phyloP scores from a whole-genome alignment of 92 coral and sea anemone genomes.

The Palythoa grandis region DNA sequence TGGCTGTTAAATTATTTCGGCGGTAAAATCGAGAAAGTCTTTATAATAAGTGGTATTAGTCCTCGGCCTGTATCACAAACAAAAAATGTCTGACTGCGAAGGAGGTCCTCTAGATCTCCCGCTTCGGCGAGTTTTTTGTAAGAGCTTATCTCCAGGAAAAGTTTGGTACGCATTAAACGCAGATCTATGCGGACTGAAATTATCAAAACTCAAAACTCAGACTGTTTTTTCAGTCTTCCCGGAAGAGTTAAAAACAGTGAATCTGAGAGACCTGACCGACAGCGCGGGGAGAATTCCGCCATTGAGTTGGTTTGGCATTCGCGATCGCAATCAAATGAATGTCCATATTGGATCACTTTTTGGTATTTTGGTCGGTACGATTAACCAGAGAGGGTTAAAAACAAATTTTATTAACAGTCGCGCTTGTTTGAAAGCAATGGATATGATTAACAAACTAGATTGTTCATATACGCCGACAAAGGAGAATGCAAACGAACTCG shows the following conservation, averaged over 20 bases:
- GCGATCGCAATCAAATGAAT: slow-evolving; percentile 3
- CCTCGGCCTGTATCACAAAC: slow-evolving; percentile 23
- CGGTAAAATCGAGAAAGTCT: slow-evolving; percentile 22
- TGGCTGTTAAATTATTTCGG: slow-evolving; percentile 27
- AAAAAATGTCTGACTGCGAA: slow-evolving; percentile 19
- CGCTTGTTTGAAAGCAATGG: no score
- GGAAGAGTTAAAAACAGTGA: slow-evolving; percentile 5
- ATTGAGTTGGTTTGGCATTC: not conserved
- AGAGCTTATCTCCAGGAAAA: slow-evolving; percentile 19
- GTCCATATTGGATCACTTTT: no score
- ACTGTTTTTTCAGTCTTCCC: slow-evolving; percentile 3
- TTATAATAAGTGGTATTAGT: slow-evolving; percentile 20
- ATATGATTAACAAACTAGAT: no score
- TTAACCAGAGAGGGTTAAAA: no score
- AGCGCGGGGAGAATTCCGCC: not conserved
- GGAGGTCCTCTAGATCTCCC: slow-evolving; percentile 22
- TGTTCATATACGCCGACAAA: no score
- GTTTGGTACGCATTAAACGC: slow-evolving; percentile 9
- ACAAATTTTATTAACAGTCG: no score
- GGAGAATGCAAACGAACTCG: no score
- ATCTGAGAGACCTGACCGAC: not conserved
- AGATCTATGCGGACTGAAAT: slow-evolving; percentile 5
- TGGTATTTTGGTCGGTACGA: no score
- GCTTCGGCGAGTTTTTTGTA: slow-evolving; percentile 22
- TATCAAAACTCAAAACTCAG: not conserved